Conservation (phyloP, 1,140 invertebrate species). For the Drosophila nannoptera region DNA sequence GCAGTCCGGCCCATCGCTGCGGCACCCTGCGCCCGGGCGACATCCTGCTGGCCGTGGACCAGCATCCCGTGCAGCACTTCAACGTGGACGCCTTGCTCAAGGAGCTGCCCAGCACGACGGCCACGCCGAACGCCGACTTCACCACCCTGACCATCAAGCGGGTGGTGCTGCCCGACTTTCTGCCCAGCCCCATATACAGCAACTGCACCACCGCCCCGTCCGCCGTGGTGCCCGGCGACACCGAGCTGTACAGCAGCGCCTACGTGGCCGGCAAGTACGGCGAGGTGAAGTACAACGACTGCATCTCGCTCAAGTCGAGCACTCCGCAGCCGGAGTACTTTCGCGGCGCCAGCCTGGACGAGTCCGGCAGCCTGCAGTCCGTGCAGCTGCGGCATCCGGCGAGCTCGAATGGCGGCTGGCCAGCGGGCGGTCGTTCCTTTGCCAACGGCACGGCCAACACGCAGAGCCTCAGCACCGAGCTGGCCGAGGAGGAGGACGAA, state of each 20-base stretch:
- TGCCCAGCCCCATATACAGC: constrained; percentile 75
- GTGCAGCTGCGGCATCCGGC: constrained; percentile 66
- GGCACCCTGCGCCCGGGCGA: constrained; percentile 93
- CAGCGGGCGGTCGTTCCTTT: constrained; percentile 46
- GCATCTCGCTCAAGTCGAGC: constrained; percentile 71
- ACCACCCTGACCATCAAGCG: constrained; percentile 78
- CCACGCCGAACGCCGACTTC: constrained; percentile 44
- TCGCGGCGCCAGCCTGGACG: constrained; percentile 59
- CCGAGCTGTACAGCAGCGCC: constrained; percentile 69
- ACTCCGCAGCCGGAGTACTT: constrained; percentile 77
- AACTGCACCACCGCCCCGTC: constrained; percentile 52
- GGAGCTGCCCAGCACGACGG: constrained; percentile 42
- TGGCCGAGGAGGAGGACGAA: constrained; percentile 71
- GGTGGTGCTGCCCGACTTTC: constrained; percentile 73
- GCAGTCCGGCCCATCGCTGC: constrained; percentile 93
- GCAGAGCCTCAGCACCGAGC: constrained; percentile 76
- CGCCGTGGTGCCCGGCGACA: constrained; percentile 27
- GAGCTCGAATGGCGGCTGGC: constrained; percentile 7
- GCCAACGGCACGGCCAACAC: constrained; percentile 54
- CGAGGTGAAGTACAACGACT: constrained; percentile 62
- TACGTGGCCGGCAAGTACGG: constrained; percentile 67
- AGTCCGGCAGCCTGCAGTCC: constrained; percentile 52
- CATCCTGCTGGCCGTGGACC: constrained; percentile 92
- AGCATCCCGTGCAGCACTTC: constrained; percentile 87
- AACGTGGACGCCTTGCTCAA: constrained; percentile 77